These are phyloP conservation scores for Neostethus bicornis DNA, from an alignment of 2,797 vertebrate genomes.

Conservation along the genomic window DNA sequence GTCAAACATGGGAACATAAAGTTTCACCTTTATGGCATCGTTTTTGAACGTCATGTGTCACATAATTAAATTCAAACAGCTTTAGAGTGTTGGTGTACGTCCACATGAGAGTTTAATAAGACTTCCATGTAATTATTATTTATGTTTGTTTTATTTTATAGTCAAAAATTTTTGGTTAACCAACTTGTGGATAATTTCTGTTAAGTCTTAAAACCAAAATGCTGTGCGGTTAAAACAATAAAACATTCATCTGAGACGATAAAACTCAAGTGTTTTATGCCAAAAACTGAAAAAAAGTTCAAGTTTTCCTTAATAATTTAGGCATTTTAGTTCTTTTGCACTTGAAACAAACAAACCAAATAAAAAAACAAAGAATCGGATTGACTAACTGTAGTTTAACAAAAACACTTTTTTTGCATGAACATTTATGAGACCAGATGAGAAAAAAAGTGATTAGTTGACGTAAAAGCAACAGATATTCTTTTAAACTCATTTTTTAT, in stretches of 20 bases:
- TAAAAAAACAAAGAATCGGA: neutral
- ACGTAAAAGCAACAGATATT: constrained; percentile 41
- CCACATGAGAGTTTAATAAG: too few species aligned
- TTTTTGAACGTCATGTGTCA: neutral
- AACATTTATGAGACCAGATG: constrained; percentile 6
- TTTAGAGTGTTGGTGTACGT: neutral
- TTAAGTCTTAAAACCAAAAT: neutral
- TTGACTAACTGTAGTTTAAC: neutral
- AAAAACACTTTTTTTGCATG: too few species aligned
- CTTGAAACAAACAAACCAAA: neutral
- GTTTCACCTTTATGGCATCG: neutral
- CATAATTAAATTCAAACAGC: neutral
- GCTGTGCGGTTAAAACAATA: neutral
- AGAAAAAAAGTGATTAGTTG: constrained; percentile 25
- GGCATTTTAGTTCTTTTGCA: constrained; percentile 1
- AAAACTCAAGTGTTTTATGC: neutral
- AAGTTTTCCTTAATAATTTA: neutral
- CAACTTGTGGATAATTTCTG: constrained; percentile 1
- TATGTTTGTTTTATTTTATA: neutral
- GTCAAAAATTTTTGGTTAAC: neutral
- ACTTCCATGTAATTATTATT: too few species aligned
- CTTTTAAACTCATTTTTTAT: constrained; percentile 26
- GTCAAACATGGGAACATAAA: neutral
- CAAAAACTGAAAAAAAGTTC: neutral
- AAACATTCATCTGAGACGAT: neutral